Base-by-base conservation (phyloP, 2,888 invertebrate species). In the Mimas tiliae region DNA sequence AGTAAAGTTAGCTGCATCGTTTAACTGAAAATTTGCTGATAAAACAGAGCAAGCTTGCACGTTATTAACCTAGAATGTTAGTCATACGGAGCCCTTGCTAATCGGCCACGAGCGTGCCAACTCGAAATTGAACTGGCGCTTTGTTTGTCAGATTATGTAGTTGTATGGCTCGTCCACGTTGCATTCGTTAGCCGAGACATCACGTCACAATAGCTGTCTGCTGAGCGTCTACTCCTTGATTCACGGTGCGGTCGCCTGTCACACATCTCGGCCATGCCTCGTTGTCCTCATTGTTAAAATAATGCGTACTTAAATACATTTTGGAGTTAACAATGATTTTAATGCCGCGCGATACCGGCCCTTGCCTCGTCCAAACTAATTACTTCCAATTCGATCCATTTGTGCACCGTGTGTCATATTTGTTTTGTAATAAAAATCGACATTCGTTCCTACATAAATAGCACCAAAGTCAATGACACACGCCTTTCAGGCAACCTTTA, bases 191-290 rank as follows among this genome's bases (percentile, higher is more conserved):
- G 78, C 78, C 85, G 79, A 80, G 83, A 83, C 84, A 74, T 72
- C 73, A 83, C 89, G 91, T 90, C 90, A 92, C 88, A 91, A 91
- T 90, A 80, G 82, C 81, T 78, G 92, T 93, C 92, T 93, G 86
- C 86, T 81, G 77, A 73, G 77, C 80, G 93, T 93, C 92, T 93
- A 78, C 87, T 85, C 74, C 83, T 85, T 84, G 83, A 86, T 79
- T 86, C 85, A 85, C 82, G 79, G 75, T 80, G 80, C 74, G 82
- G 79, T 75, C 80, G 80, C 73, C 84, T 86, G 86, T 86, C 84
- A 77, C 78, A 75, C 83, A 86, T 84, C 82, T 79, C 76, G 72
- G 78, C 73, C 82, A 82, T 83, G 83, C 84, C 83, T 79, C 79
- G 76, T 73, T 69, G 75, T 76, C 77, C 78, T 70, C 71, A 74